phyloP scores from a whole-genome alignment of 1,140 invertebrate genomes.

The Manduca sexta region DNA sequence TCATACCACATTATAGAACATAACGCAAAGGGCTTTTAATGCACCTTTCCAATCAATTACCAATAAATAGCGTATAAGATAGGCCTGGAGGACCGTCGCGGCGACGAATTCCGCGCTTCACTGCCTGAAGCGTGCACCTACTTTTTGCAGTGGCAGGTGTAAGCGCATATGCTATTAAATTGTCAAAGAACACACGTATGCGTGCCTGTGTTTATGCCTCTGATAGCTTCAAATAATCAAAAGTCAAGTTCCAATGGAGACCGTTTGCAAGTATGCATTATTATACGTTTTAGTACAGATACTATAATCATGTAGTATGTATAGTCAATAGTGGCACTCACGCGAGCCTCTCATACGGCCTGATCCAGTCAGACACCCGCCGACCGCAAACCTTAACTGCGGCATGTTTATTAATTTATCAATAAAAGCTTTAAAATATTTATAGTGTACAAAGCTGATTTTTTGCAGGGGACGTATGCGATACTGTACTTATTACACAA shows the following conservation, averaged over 20 bases:
- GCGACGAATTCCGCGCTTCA: slow-evolving; percentile 65
- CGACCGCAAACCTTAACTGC: slow-evolving; percentile 29
- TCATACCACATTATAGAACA: slow-evolving; percentile 22
- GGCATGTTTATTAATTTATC: slow-evolving; percentile 27
- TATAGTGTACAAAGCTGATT: slow-evolving; percentile 9
- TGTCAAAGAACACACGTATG: slow-evolving; percentile 61
- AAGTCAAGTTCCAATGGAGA: slow-evolving; percentile 26
- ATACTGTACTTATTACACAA: slow-evolving; percentile 29
- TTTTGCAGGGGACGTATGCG: slow-evolving; percentile 13
- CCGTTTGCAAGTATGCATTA: slow-evolving; percentile 17
- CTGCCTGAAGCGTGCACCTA: slow-evolving; percentile 63
- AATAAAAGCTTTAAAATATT: slow-evolving; percentile 18
- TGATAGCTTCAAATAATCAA: slow-evolving; percentile 53
- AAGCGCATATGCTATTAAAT: slow-evolving; percentile 69
- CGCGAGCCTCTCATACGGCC: slow-evolving; percentile 1
- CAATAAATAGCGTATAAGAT: slow-evolving; percentile 68
- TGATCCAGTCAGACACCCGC: slow-evolving; percentile 2
- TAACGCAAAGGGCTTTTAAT: slow-evolving; percentile 31
- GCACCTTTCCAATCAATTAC: slow-evolving; percentile 67
- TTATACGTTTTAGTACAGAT: no score
- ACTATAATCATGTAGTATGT: background rate
- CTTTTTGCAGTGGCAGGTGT: slow-evolving; percentile 69
- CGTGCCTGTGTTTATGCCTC: slow-evolving; percentile 28
- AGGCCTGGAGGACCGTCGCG: slow-evolving; percentile 47
- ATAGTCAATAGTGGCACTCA: slow-evolving; percentile 9